Evolutionary conservation across 1,140 invertebrate species (phyloP), one percentile per base, ranked within the genome.

Genomic region (Cydia fagiglandana): DNA sequence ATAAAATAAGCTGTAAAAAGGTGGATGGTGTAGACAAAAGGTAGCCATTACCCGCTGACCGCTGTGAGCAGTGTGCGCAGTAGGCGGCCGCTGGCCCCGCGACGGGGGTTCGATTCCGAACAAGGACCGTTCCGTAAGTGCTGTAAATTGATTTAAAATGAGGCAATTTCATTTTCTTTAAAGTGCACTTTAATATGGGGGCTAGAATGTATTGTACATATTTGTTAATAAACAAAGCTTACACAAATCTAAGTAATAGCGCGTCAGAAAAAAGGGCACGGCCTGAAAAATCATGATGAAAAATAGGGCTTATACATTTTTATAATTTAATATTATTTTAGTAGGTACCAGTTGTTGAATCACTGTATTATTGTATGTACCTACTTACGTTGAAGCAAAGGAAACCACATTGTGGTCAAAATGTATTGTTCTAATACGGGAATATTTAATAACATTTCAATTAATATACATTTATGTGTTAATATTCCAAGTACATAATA

Each of bases 131-230:
- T 24, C 56, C 20, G 20, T 61, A 61, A 61, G 56, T 61, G 56
- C 56, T 61, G 20, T 61, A 61, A 61, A 61, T 61, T 61, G 56
- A 61, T 61, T 61, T 61, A 24, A 61, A 61, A 61, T 61, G 56
- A 61, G 56, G 56, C 20, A 61, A 61, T 61, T 61, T 20, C 17
- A 24, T 56, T 56, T 56, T 56, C 53, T 61, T 24, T 61, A 61
- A 61, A 61, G 56, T 61, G 53, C 53, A 24, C 17, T 61, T 61
- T 24, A 61, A 10, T 61, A 56, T 53, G 9, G 50, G 56, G 3
- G 17, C 7, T 61, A 61, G n/a, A n/a, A 24, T 53, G 1, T 53
- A 53, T 61, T n/a, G n/a, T 20, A 24, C 1, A 3, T 28, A 30
- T 24, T 24, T 24, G 20, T 20, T 24, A 0, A 24, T 24, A 20